Evolutionary conservation across 2,888 invertebrate genomes (phyloP).

Genomic region (Aproaerema taeniolella): DNA sequence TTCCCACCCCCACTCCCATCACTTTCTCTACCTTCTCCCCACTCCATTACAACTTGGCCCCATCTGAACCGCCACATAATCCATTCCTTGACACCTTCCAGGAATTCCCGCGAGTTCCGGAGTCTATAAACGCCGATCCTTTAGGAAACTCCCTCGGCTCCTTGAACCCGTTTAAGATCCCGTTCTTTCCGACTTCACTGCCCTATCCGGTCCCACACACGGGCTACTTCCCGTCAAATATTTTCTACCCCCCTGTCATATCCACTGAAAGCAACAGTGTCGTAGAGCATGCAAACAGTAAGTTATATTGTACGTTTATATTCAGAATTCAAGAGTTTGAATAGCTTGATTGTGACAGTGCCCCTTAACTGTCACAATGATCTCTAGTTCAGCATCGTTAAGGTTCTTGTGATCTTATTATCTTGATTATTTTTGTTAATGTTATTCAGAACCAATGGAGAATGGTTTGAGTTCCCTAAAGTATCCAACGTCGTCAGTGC

Average conservation of each 20-base stretch:
- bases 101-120: constrained; percentile 46
- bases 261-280: constrained; percentile 43
- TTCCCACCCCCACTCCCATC: constrained; percentile 38
- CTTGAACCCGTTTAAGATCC: constrained; percentile 56
- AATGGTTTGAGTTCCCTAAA: constrained; percentile 19
- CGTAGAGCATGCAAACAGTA: constrained; percentile 36
- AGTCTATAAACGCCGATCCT: constrained; percentile 33
- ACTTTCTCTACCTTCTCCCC: constrained; percentile 44
- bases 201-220: constrained; percentile 55
- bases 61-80: constrained; percentile 31
- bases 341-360: too few species aligned
- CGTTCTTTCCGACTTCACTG: constrained; percentile 50
- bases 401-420: too few species aligned
- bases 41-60: constrained; percentile 40
- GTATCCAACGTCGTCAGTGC: constrained; percentile 25
- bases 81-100: constrained; percentile 48
- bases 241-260: constrained; percentile 57
- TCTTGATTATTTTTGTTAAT: too few species aligned
- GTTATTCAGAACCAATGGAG: constrained; percentile 24
- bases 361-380: too few species aligned
- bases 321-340: not conserved
- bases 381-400: too few species aligned
- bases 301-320: constrained; percentile 24
- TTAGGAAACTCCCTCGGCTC: constrained; percentile 38
- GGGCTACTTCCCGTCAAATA: constrained; percentile 63